phyloP scores from a whole-genome alignment of 30 jellyfish, hydroid and myxozoan species.

The Clytia hemisphaerica region DNA sequence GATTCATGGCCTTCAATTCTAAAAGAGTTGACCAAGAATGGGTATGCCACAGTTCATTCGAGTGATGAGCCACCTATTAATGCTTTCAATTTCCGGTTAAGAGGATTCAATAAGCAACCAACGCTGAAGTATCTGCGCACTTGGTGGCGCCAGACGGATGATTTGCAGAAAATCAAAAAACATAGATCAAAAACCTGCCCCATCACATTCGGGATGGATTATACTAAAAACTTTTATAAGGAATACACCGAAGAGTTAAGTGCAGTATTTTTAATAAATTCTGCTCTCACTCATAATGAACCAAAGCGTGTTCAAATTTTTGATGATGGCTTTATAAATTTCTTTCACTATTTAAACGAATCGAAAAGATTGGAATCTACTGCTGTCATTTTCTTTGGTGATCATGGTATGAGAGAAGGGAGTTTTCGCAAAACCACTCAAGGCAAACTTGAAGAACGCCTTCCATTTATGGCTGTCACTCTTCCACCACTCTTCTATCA shows the following conservation, averaged over 20 bases:
- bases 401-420: slow-evolving; percentile 62
- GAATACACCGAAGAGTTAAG: slow-evolving; percentile 32
- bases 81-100: slow-evolving; percentile 46
- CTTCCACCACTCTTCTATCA: slow-evolving; percentile 25
- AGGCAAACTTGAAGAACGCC: slow-evolving; percentile 80
- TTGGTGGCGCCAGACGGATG: slow-evolving; percentile 43
- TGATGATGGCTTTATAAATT: slow-evolving; percentile 30
- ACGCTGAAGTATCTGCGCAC: slow-evolving; percentile 59
- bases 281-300: slow-evolving; percentile 46
- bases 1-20: slow-evolving; percentile 70
- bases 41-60: slow-evolving; percentile 48
- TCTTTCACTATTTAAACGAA: slow-evolving; percentile 12
- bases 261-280: slow-evolving; percentile 26
- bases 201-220: slow-evolving; percentile 42
- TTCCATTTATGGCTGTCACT: slow-evolving; percentile 60
- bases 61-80: slow-evolving; percentile 56
- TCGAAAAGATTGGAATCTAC: slow-evolving; percentile 33
- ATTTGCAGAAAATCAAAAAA: no score
- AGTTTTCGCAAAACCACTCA: slow-evolving; percentile 61
- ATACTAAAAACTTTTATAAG: slow-evolving; percentile 13
- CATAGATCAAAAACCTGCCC: slow-evolving; percentile 23
- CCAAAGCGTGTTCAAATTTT: slow-evolving; percentile 15
- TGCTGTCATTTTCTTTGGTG: slow-evolving; percentile 52
- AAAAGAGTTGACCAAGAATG: slow-evolving; percentile 17
- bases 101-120: slow-evolving; percentile 56